Evolutionary conservation across 1,140 invertebrate species (phyloP), one percentile per base, ranked within the genome.

Genomic region (Cydia splendana): DNA sequence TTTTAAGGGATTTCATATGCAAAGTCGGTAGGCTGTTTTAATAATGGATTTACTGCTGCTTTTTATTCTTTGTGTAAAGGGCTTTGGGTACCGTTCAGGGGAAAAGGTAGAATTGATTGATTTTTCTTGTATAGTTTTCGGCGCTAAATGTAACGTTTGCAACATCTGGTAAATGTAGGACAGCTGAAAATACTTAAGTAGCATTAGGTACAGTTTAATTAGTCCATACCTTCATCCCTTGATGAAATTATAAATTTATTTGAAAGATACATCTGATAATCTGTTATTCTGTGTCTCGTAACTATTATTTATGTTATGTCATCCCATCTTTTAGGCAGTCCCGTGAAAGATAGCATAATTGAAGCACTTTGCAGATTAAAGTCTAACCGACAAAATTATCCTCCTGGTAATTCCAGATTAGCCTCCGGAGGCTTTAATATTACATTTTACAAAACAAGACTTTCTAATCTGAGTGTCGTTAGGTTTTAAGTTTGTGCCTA

Each of bases 381-480:
- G 67, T 18, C 67, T 18, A 42, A 71, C 67, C n/a, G 67, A 71
- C 30, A 71, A 71, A 38, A 71, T 71, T 45, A 71, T 71, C 67
- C 67, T 42, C 67, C 30, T 71, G 67, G 34, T 38, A 71, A 71
- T 71, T 71, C 67, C 67, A 71, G 67, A 71, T 71, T 71, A 71
- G 30, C n/a, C 67, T 71, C 67, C n/a, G n/a, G 34, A 10, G 67
- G 67, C 15, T 30, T 71, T 71, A 71, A 62, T 62, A 24, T 71
- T 18, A 71, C 67, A 38, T 71, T 71, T 71, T 18, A 18, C 34
- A 71, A 71, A 18, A 71, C 67, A 69, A 69, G 65, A 38, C 38
- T 42, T 38, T 71, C 30, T 71, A 38, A 71, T 71, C 67, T 71
- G 34, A 42, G 34, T 71, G 34, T 71, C 34, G 67, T 71, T 71